Evolutionary conservation across 2,113 vertebrate species (phyloP).

Genomic region (Tragelaphus strepsiceros): DNA sequence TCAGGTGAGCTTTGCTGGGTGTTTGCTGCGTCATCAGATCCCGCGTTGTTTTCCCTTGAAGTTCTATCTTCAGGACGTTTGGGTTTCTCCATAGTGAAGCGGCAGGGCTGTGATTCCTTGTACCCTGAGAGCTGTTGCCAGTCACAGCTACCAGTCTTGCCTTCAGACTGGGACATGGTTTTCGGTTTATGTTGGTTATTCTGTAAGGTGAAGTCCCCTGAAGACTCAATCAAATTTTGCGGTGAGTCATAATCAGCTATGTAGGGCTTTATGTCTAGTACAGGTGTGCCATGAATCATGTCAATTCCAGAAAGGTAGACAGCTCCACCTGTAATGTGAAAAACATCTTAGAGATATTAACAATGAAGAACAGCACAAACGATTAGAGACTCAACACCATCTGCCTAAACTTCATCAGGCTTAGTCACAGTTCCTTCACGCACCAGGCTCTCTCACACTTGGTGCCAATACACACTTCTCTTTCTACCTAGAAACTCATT

Average conservation of each 20-base stretch:
- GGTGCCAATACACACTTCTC: not conserved
- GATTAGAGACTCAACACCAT: not conserved
- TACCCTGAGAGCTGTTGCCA: not conserved
- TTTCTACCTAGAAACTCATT: not conserved
- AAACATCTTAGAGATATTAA: not conserved
- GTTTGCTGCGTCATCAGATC: not conserved
- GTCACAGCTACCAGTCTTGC: not conserved
- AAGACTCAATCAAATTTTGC: not conserved
- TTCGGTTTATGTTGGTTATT: not conserved
- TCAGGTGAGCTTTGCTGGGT: not conserved
- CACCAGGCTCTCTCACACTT: not conserved
- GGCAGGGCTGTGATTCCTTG: not conserved
- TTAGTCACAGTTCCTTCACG: not conserved
- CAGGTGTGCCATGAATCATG: conserved; percentile 89
- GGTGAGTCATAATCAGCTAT: conserved; percentile 91
- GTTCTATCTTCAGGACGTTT: not conserved
- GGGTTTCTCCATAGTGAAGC: not conserved
- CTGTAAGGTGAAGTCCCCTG: not conserved
- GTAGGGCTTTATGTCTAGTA: conserved; percentile 91
- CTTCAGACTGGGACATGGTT: not conserved
- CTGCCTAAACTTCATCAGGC: not conserved
- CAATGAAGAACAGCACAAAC: not conserved
- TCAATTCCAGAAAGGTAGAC: conserved; percentile 89
- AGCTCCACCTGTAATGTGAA: conserved; percentile 79
- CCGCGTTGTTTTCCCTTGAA: not conserved